Percentiles rank a stretch among this genome's conserved stretches.
Conservation (phyloP, 2,888 invertebrate species). For the Germaria angustata region DNA sequence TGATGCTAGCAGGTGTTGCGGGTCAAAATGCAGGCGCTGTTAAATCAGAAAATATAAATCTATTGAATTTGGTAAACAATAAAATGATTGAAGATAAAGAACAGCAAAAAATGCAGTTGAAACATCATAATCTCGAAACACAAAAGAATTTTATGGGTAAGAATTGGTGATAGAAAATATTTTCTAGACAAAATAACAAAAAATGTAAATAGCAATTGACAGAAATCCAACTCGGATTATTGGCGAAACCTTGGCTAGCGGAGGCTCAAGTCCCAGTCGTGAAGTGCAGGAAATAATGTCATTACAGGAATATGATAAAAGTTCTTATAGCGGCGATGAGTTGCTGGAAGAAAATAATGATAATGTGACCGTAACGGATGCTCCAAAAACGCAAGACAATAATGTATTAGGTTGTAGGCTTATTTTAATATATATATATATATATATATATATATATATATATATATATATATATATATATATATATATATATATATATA, state of each 20-base stretch:
- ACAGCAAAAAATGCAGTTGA: slow-evolving; percentile 75
- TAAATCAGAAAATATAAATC: slow-evolving; percentile 74
- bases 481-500: no score
- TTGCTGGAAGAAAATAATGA: slow-evolving; percentile 52
- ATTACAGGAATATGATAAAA: slow-evolving; percentile 81
- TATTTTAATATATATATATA: background rate
- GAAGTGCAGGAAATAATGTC: slow-evolving; percentile 94
- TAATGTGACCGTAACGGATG: slow-evolving; percentile 38
- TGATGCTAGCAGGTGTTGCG: slow-evolving; percentile 79
- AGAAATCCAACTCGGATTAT: slow-evolving; percentile 74
- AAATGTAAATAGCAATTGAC: slow-evolving; percentile 71
- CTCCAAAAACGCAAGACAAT: slow-evolving; percentile 12
- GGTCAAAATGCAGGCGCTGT: slow-evolving; percentile 70
- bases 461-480: no score
- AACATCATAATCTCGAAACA: slow-evolving; percentile 75
- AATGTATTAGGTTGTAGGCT: slow-evolving; percentile 53
- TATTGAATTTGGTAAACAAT: slow-evolving; percentile 78
- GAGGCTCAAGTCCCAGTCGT: slow-evolving; percentile 93
- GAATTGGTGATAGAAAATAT: background rate
- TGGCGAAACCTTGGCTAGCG: slow-evolving; percentile 83
- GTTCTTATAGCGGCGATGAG: slow-evolving; percentile 72
- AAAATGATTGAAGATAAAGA: slow-evolving; percentile 78
- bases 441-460: no score
- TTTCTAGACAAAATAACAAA: background rate
- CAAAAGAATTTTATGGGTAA: slow-evolving; percentile 76